Evolutionary conservation across 1,140 invertebrate genomes (phyloP).

Genomic region (Sycophila sp.): DNA sequence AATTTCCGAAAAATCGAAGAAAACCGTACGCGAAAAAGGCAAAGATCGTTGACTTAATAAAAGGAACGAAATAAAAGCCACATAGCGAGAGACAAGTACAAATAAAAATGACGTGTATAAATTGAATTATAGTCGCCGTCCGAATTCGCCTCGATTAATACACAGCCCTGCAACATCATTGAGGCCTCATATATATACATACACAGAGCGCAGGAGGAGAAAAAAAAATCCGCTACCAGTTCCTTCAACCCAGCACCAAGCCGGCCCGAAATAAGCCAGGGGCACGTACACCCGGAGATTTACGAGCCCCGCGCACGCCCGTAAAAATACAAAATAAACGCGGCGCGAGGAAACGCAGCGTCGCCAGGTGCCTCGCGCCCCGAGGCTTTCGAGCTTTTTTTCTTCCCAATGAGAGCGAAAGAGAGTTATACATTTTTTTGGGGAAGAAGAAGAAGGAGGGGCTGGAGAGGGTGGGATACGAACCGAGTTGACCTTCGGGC

Average conservation of each 20-base stretch:
- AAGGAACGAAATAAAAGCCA: too few relatives aligned
- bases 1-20: too few relatives aligned
- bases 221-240: slow-evolving; percentile 1
- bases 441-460: background rate
- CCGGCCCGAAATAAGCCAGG: slow-evolving; percentile 14
- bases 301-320: slow-evolving; percentile 8
- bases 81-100: too few relatives aligned
- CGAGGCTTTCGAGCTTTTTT: background rate
- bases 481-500: slow-evolving; percentile 64
- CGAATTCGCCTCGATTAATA: slow-evolving; percentile 8
- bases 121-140: background rate
- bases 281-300: slow-evolving; percentile 3
- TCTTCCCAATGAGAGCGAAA: too few relatives aligned
- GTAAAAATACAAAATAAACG: slow-evolving; percentile 33
- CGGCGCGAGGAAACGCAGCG: slow-evolving; percentile 22
- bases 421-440: too few relatives aligned
- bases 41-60: too few relatives aligned
- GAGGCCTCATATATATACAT: background rate
- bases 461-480: background rate
- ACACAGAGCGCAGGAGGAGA: too few relatives aligned
- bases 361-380: background rate
- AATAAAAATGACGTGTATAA: background rate
- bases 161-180: background rate
- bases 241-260: slow-evolving; percentile 28
- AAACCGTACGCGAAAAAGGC: too few relatives aligned